Evolutionary conservation across 2,888 invertebrate genomes (phyloP).

Genomic region (Acronicta leporina): DNA sequence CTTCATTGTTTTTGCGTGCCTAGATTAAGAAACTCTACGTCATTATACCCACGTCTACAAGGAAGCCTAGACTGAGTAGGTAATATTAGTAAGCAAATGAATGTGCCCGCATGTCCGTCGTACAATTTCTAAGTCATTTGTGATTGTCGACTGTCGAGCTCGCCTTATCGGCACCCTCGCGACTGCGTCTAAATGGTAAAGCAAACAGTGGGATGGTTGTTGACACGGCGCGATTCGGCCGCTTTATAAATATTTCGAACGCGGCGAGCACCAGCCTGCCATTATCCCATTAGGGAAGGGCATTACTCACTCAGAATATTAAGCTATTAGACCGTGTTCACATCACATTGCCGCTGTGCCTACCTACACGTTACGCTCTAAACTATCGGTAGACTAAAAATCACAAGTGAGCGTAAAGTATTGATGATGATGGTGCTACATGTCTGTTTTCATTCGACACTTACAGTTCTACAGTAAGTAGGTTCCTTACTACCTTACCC

Average conservation of each 20-base stretch:
- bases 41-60: too few relatives aligned
- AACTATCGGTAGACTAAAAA: too few relatives aligned
- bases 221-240: conserved; percentile 81
- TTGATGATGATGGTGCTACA: too few relatives aligned
- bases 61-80: too few relatives aligned
- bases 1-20: too few relatives aligned
- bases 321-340: conserved; percentile 74
- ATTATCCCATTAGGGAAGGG: conserved; percentile 86
- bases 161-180: conserved; percentile 73
- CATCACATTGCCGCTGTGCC: conserved; percentile 41
- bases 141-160: conserved; percentile 51
- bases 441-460: too few relatives aligned
- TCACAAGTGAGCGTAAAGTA: too few relatives aligned
- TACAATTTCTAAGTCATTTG: conserved; percentile 43
- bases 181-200: conserved; percentile 76
- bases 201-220: conserved; percentile 81
- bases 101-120: conserved; percentile 26
- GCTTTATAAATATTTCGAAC: conserved; percentile 86
- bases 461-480: too few relatives aligned
- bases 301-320: conserved; percentile 84
- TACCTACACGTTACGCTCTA: conserved; percentile 52
- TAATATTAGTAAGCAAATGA: conserved; percentile 31
- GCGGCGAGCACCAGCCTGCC: conserved; percentile 71
- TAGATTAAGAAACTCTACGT: too few relatives aligned
- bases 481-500: too few relatives aligned